Conservation (phyloP, 2,113 vertebrate genomes). For the Spheniscus mendiculus region DNA sequence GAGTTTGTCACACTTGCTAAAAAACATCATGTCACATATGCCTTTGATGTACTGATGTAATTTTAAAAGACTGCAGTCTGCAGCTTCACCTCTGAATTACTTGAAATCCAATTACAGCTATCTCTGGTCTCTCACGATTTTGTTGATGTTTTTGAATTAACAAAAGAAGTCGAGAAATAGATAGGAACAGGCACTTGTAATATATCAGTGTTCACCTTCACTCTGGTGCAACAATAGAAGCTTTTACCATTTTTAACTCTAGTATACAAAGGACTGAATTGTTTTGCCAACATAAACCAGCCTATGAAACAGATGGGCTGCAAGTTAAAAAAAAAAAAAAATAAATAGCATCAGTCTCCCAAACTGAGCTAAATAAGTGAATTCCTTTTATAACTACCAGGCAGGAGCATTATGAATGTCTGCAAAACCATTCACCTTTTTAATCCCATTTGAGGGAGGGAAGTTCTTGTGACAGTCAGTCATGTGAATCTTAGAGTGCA, state of each 20-base stretch:
- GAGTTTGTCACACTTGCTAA: conserved; percentile 40
- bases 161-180: conserved; percentile 50
- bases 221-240: conserved; percentile 37
- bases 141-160: conserved; percentile 69
- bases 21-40: conserved; percentile 30
- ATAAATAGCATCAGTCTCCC: not conserved
- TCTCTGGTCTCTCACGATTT: conserved; percentile 41
- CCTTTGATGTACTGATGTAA: conserved; percentile 53
- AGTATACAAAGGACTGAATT: conserved; percentile 23
- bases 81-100: conserved; percentile 57
- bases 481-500: conserved; percentile 50
- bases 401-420: not conserved
- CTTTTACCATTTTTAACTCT: conserved; percentile 32
- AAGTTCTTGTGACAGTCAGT: conserved; percentile 40
- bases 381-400: conserved; percentile 1
- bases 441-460: conserved; percentile 9
- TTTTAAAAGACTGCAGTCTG: conserved; percentile 63
- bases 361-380: not conserved
- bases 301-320: conserved; percentile 26
- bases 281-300: conserved; percentile 20
- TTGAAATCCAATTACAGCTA: conserved; percentile 60
- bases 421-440: conserved; percentile 41
- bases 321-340: not conserved
- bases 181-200: conserved; percentile 51
- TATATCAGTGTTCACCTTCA: conserved; percentile 26